Evolutionary conservation across 2,888 invertebrate species (phyloP).

Genomic region (Darwinula stevensoni): DNA sequence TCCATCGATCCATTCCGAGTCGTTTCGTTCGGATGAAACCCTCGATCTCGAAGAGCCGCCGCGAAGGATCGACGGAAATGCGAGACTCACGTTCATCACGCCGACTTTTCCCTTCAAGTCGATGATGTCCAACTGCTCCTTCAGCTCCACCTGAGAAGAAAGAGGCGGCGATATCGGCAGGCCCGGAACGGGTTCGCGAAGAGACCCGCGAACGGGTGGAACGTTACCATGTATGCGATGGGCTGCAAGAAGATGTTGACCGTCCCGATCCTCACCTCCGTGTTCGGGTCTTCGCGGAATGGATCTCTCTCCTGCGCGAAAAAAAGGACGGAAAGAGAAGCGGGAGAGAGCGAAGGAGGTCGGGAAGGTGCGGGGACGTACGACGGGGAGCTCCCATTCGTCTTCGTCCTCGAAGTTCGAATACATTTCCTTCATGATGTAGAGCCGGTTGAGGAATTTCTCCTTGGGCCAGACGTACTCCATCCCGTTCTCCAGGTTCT

Average conservation of each 20-base stretch:
- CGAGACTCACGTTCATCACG: slow-evolving; percentile 14
- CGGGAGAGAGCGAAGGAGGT: no score
- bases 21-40: not conserved
- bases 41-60: not conserved
- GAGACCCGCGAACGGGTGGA: no score
- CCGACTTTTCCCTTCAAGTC: slow-evolving; percentile 19
- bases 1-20: not conserved
- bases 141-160: slow-evolving; percentile 17
- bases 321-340: no score
- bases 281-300: slow-evolving; percentile 19
- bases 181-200: no score
- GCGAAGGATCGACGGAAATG: not conserved
- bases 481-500: slow-evolving; percentile 19
- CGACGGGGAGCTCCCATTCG: slow-evolving; percentile 19
- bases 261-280: slow-evolving; percentile 20
- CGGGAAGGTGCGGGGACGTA: no score
- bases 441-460: slow-evolving; percentile 22
- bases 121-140: slow-evolving; percentile 21
- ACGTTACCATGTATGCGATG: slow-evolving; percentile 18
- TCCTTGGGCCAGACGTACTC: slow-evolving; percentile 23
- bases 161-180: no score
- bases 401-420: slow-evolving; percentile 21
- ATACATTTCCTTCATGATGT: slow-evolving; percentile 25
- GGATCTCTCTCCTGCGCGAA: slow-evolving; percentile 22
- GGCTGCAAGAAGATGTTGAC: slow-evolving; percentile 22